Conservation (phyloP, 2,888 invertebrate species). For the Anoplius nigerrimus region DNA sequence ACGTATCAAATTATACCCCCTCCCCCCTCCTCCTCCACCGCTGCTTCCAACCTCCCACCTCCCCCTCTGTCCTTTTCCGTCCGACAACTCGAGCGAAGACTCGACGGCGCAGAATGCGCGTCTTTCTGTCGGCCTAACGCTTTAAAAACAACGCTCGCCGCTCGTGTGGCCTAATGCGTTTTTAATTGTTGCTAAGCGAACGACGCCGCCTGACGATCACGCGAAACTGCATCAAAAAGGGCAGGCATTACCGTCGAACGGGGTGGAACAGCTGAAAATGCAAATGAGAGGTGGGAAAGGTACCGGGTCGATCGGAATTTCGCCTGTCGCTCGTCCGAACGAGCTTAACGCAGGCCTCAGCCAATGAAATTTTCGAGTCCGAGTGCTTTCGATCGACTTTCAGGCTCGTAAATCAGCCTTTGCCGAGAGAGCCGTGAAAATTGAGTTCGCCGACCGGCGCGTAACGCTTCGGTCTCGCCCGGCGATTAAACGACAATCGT, state of each 20-base stretch:
- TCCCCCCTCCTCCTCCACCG: conserved; percentile 31
- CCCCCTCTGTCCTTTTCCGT: neutral
- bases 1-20: conserved; percentile 67
- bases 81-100: too few species aligned
- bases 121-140: too few species aligned
- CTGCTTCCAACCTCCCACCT: too few species aligned
- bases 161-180: conserved; percentile 41
- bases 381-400: too few species aligned
- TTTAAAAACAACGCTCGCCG: neutral
- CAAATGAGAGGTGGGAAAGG: neutral
- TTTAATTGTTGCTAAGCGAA: conserved; percentile 47
- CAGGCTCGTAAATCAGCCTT: too few species aligned
- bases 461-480: conserved; percentile 22
- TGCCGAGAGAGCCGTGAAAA: too few species aligned
- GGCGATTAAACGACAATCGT: conserved; percentile 19
- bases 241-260: neutral
- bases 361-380: too few species aligned
- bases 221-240: neutral
- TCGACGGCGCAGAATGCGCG: too few species aligned
- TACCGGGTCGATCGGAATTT: too few species aligned
- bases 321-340: too few species aligned
- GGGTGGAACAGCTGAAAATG: neutral
- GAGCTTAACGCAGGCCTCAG: too few species aligned
- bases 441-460: conserved; percentile 1
- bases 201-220: neutral